A percentile compares a stretch with the other conserved stretches of the same genome.
phyloP scores from a whole-genome alignment of 2,113 vertebrate genomes.

The Thamnaconus septentrionalis region DNA sequence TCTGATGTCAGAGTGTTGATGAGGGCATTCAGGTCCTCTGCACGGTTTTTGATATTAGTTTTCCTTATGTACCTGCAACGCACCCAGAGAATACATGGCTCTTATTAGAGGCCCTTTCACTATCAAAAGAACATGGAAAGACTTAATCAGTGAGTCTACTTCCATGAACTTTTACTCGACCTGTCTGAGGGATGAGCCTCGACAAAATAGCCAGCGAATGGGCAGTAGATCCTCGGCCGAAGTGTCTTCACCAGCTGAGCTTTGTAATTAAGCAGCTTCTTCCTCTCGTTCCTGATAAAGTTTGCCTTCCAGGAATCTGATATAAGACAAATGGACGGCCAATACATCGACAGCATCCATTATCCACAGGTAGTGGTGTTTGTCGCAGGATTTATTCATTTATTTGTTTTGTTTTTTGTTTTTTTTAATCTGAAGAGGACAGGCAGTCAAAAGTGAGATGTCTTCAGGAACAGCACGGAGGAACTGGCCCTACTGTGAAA shows the following conservation, averaged over 20 bases:
- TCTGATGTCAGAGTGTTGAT: constrained; percentile 59
- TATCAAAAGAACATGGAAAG: too few species aligned
- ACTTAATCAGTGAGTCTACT: too few species aligned
- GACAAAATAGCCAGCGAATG: constrained; percentile 82
- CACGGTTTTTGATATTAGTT: constrained; percentile 78
- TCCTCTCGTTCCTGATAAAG: constrained; percentile 80
- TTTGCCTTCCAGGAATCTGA: constrained; percentile 72
- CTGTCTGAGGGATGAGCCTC: constrained; percentile 84
- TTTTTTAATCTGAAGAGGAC: too few species aligned
- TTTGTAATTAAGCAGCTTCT: constrained; percentile 82
- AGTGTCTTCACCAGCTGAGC: constrained; percentile 73
- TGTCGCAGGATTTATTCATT: too few species aligned
- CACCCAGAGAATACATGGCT: not conserved
- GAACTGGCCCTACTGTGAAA: not conserved
- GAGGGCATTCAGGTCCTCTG: constrained; percentile 71
- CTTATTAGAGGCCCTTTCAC: too few species aligned
- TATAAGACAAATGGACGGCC: not conserved
- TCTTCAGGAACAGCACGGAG: not conserved
- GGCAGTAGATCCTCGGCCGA: constrained; percentile 77
- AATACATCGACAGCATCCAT: not conserved
- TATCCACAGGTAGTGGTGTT: too few species aligned
- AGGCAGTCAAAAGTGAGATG: too few species aligned
- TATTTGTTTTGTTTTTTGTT: too few species aligned
- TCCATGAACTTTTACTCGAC: constrained; percentile 50
- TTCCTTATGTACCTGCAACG: constrained; percentile 71